Conservation (phyloP, 92 coral and sea anemone species). For the Epizoanthus stellaris region DNA sequence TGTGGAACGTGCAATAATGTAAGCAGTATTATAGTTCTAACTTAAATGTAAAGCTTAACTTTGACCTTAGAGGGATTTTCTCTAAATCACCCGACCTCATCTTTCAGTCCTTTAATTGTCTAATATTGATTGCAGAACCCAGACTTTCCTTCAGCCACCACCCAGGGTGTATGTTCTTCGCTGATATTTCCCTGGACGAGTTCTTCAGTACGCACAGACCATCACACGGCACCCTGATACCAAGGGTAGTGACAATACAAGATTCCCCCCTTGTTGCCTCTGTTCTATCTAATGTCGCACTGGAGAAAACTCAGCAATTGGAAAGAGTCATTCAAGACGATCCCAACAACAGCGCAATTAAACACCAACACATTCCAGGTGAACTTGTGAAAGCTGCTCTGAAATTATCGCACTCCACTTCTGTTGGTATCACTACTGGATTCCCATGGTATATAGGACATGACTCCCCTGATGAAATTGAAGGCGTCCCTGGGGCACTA, state of each 20-base stretch:
- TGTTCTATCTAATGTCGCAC: constrained; percentile 71
- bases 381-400: constrained; percentile 66
- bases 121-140: constrained; percentile 31
- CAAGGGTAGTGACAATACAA: constrained; percentile 63
- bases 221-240: constrained; percentile 47
- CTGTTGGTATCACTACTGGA: constrained; percentile 72
- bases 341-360: constrained; percentile 74
- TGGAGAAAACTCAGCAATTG: constrained; percentile 47
- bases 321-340: constrained; percentile 78
- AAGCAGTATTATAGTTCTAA: too few relatives aligned
- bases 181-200: constrained; percentile 60
- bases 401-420: constrained; percentile 69
- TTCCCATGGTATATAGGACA: constrained; percentile 51
- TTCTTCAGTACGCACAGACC: constrained; percentile 58
- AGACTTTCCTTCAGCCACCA: constrained; percentile 71
- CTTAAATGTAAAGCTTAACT: too few relatives aligned
- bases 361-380: constrained; percentile 58
- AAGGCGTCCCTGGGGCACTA: constrained; percentile 73
- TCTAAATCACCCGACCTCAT: too few relatives aligned
- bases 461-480: constrained; percentile 58
- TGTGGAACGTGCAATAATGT: too few relatives aligned
- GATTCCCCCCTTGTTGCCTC: constrained; percentile 73
- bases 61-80: too few relatives aligned
- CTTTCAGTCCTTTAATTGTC: too few relatives aligned
- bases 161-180: constrained; percentile 70